A percentile compares a stretch with the other conserved stretches of the same genome.
Evolutionary conservation across 1,140 invertebrate species (phyloP).

Genomic region (Radopholus similis): DNA sequence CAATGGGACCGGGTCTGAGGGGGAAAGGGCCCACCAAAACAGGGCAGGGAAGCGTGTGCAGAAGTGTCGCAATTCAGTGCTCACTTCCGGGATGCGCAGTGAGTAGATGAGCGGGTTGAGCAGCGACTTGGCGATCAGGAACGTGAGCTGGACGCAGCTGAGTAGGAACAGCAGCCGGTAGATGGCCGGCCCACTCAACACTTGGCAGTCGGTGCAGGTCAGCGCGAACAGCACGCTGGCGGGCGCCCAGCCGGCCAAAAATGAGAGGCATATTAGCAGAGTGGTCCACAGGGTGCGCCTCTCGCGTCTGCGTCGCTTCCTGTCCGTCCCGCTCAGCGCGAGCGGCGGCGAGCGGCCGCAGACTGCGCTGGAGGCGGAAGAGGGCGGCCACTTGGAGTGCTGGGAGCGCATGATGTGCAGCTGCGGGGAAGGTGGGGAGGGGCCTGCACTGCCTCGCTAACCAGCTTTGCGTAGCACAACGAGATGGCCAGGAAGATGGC

Average conservation of each 20-base stretch:
- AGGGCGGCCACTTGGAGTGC: background rate
- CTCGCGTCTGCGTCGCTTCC: slow-evolving; percentile 19
- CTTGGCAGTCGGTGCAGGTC: slow-evolving; percentile 32
- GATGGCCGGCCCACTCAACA: slow-evolving; percentile 17
- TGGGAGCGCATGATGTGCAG: slow-evolving; percentile 6
- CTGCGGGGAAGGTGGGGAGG: background rate
- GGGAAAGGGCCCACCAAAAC: too few relatives aligned
- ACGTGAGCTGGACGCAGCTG: slow-evolving; percentile 38
- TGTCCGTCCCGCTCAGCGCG: background rate
- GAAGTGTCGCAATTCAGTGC: too few relatives aligned
- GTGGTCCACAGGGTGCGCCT: slow-evolving; percentile 42
- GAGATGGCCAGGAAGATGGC: slow-evolving; percentile 41
- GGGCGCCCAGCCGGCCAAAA: slow-evolving; percentile 52
- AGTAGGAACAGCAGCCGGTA: slow-evolving; percentile 42
- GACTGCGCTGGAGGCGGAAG: background rate
- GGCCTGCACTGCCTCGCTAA: background rate
- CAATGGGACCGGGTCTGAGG: too few relatives aligned
- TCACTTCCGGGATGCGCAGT: slow-evolving; percentile 46
- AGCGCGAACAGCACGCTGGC: slow-evolving; percentile 22
- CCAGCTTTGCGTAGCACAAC: slow-evolving; percentile 34
- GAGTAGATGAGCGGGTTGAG: slow-evolving; percentile 49
- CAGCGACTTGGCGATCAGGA: slow-evolving; percentile 46
- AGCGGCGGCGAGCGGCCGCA: background rate
- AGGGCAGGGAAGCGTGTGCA: too few relatives aligned
- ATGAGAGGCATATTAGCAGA: slow-evolving; percentile 42